phyloP scores from a whole-genome alignment of 2,113 vertebrate genomes.

The Mormyrus iriodes region DNA sequence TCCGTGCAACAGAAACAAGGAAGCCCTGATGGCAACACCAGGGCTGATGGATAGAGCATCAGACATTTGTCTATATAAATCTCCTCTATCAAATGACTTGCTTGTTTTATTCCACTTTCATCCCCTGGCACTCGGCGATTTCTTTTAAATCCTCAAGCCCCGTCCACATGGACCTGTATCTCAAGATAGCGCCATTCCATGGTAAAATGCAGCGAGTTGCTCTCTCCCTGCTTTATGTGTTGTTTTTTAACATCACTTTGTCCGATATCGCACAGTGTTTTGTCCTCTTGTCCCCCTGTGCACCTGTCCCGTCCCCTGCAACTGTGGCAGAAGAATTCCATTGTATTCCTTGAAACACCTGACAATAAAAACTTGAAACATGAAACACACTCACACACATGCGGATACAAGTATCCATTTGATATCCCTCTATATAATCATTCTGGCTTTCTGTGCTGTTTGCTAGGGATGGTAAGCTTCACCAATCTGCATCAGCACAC shows the following conservation, averaged over 20 bases:
- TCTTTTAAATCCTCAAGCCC: slow-evolving; percentile 9
- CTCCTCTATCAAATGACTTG: slow-evolving; percentile 1
- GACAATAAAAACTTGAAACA: background rate
- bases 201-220: background rate
- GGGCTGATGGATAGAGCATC: background rate
- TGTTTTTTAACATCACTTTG: background rate
- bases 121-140: slow-evolving; percentile 13
- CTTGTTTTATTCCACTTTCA: slow-evolving; percentile 27
- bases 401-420: background rate
- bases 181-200: background rate
- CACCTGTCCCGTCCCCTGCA: background rate
- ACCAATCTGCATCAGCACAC: background rate
- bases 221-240: background rate
- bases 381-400: background rate
- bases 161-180: background rate
- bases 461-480: background rate
- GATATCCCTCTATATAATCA: slow-evolving; percentile 25
- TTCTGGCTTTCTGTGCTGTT: background rate
- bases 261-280: background rate
- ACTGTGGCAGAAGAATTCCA: background rate
- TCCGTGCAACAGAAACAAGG: background rate
- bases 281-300: background rate
- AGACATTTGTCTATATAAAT: background rate
- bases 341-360: background rate
- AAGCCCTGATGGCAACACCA: background rate